Evolutionary conservation across 2,797 vertebrate species (phyloP).

Genomic region (Harpagifer antarcticus): DNA sequence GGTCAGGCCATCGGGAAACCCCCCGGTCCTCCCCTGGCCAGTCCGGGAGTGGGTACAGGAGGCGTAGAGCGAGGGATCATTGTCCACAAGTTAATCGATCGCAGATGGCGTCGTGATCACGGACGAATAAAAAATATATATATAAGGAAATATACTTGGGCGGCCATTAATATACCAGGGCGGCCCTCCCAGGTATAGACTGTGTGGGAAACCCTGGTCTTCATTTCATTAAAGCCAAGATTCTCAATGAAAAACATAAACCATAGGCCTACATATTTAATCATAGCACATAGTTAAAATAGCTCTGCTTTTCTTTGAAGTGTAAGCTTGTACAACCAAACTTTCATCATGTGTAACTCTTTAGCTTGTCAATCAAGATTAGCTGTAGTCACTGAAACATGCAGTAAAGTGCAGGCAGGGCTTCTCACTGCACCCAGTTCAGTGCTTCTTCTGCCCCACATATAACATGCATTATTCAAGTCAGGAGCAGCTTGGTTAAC

Average conservation of each 20-base stretch:
- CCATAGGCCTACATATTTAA: too few relatives aligned
- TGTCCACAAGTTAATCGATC: too few relatives aligned
- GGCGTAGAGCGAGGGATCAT: too few relatives aligned
- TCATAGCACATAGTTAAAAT: not conserved
- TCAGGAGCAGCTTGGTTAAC: constrained; percentile 16
- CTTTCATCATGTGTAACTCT: constrained; percentile 4
- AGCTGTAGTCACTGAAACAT: constrained; percentile 28
- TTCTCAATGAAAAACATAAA: not conserved
- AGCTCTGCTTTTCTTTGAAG: not conserved
- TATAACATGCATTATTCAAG: constrained; percentile 28
- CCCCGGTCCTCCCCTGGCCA: too few relatives aligned
- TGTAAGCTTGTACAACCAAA: not conserved
- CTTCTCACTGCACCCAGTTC: constrained; percentile 16
- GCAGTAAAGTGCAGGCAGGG: constrained; percentile 3
- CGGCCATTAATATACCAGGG: too few relatives aligned
- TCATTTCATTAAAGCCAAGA: not conserved
- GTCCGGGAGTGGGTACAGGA: too few relatives aligned
- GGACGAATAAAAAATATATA: too few relatives aligned
- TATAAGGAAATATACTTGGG: too few relatives aligned
- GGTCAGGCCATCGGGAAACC: too few relatives aligned
- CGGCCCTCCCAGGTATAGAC: too few relatives aligned
- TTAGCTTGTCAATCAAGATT: constrained; percentile 34
- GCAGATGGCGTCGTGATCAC: too few relatives aligned
- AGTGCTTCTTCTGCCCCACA: constrained; percentile 32
- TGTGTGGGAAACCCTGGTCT: too few relatives aligned